phyloP scores from a whole-genome alignment of 2,888 invertebrate genomes.

The Cheilosia soror region DNA sequence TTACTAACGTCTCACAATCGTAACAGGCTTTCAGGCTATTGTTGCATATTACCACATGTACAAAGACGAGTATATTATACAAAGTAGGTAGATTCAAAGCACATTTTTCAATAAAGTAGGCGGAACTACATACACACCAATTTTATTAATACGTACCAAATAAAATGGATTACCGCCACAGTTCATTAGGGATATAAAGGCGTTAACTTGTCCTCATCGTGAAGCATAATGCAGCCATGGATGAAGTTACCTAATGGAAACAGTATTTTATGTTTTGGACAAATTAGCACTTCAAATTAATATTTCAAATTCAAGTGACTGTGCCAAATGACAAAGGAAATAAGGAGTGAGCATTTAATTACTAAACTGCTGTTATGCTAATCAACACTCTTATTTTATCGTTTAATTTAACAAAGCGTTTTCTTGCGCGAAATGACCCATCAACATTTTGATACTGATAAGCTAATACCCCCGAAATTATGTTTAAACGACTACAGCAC shows the following conservation, averaged over 20 bases:
- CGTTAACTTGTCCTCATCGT: too few species aligned
- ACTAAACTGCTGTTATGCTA: conserved; percentile 32
- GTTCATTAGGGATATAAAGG: too few species aligned
- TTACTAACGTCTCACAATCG: too few species aligned
- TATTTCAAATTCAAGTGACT: neutral
- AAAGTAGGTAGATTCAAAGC: too few species aligned
- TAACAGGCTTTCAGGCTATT: too few species aligned
- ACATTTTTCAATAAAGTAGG: too few species aligned
- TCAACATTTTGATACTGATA: conserved; percentile 48
- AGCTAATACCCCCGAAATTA: conserved; percentile 23
- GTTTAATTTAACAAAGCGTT: conserved; percentile 35
- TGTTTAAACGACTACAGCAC: conserved; percentile 43
- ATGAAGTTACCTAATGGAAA: conserved; percentile 28
- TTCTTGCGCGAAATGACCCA: conserved; percentile 37
- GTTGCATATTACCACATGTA: too few species aligned
- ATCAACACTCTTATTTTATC: conserved; percentile 18
- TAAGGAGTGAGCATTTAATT: conserved; percentile 19
- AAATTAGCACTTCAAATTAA: conserved; percentile 23
- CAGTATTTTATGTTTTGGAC: conserved; percentile 23
- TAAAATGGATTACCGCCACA: too few species aligned
- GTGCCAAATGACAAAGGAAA: neutral
- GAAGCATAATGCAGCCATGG: neutral
- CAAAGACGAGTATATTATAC: too few species aligned
- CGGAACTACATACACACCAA: too few species aligned
- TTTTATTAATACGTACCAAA: too few species aligned